Evolutionary conservation across 2,888 invertebrate genomes (phyloP), one percentile per base, ranked within the genome.

Genomic region (Luperina nickerlii): DNA sequence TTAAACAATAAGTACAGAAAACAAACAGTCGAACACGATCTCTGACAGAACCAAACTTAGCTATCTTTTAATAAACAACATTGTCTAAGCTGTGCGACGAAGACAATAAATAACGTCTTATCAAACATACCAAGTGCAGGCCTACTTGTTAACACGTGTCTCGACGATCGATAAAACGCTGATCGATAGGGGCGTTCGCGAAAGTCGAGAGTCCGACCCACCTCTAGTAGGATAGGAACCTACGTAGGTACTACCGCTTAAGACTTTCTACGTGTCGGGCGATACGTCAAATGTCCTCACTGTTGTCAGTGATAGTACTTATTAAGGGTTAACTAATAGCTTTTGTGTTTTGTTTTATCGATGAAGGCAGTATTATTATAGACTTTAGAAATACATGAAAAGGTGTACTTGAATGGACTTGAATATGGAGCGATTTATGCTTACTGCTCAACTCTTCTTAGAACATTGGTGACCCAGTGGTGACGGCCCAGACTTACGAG

Each of bases 71-170:
- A 84, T 82, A 85, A 87, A 81, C 77, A 84, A 83, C 85, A 85
- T 68, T 81, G 78, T 80, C 74, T 67, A 69, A 83, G 77, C 60
- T 78, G 27, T 72, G 20, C 74, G 27, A 65, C 75, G 77, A 76
- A 67, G 70, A 32, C 76, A 75, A 86, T 89, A 94, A 94, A 94
- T 93, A 92, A 93, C 84, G 74, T 73, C 89, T 93, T 94, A 94
- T 94, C 93, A 89, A 88, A 83, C 83, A 89, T 90, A 85, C 87
- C 78, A 73, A 88, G 92, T 90, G 90, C 88, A 90, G 88, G 87
- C 89, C 92, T 90, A 90, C 92, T 92, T 94, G 95, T 94, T 94
- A 94, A 95, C 95, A 95, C 93, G 93, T 93, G 93, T 94, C 92
- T 74, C 68, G 83, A 74, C 86, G 84, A 90, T 92, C 93, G 93